Evolutionary conservation across 1,140 invertebrate genomes (phyloP), one percentile per base, ranked within the genome.

Genomic region (Holcopasites calliopsidis): DNA sequence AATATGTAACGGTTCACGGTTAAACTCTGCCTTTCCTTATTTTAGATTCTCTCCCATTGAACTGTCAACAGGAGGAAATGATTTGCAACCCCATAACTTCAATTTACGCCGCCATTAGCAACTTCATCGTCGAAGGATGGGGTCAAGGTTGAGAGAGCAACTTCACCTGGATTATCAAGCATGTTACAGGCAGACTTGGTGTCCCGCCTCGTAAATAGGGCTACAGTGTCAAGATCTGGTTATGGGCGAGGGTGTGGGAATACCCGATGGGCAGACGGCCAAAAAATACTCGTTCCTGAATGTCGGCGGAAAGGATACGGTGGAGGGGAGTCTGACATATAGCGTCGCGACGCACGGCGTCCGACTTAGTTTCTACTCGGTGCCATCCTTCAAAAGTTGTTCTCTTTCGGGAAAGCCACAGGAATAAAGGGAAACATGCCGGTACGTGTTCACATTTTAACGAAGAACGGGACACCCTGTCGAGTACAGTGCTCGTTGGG

Each of bases 281-380:
- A 92, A 90, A 85, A 64, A 83, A 84, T 68, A 84, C 66, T 86
- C 79, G 80, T 84, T 82, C 75, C 80, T 84, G 85, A 88, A 88
- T 80, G 89, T 88, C 85, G 80, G 77, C 77, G 80, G 66, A 65
- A 84, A 79, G 70, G 64, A 74, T 72, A 60, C 47, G 31, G 58
- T 70, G 88, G 90, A 88, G 90, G 90, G 90, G 90, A 88, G 86
- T 76, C 86, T 79, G 79, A 85, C 88, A 92, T 91, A 92, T 92
- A 91, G 90, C 89, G 83, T 86, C 89, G 90, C 84, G 88, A 90
- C 89, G 86, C 85, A 68, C 84, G 21, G 77, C 75, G 76, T 90
- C 78, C 80, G 85, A 88, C 85, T 91, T 92, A 92, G 91, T 92
- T 87, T 88, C 69, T 78, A 86, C 80, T 80, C 83, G 71, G 74